phyloP scores from a whole-genome alignment of 2,888 invertebrate genomes.

The Diarsia brunnea region DNA sequence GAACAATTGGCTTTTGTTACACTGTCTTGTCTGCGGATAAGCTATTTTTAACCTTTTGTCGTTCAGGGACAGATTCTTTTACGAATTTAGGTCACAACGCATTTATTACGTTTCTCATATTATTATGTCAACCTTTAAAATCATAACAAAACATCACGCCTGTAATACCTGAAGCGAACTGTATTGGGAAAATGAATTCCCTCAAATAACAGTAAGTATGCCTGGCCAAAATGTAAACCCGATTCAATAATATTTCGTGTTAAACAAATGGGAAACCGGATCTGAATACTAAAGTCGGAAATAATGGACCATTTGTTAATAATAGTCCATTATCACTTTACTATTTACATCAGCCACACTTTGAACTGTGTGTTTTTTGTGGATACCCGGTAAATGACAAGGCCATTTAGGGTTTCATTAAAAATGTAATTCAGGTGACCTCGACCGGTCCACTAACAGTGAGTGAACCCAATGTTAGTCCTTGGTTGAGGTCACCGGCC shows the following conservation, averaged over 20 bases:
- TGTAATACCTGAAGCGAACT: background rate
- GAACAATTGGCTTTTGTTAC: slow-evolving; percentile 28
- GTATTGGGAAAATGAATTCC: background rate
- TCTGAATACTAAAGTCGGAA: slow-evolving; percentile 22
- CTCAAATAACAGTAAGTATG: background rate
- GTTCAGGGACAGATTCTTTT: background rate
- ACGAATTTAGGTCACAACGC: slow-evolving; percentile 11
- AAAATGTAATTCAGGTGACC: slow-evolving; percentile 39
- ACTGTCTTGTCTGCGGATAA: background rate
- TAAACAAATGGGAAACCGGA: background rate
- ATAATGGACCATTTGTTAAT: slow-evolving; percentile 29
- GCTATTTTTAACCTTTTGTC: slow-evolving; percentile 14
- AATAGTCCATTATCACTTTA: slow-evolving; percentile 26
- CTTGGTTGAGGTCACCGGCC: slow-evolving; percentile 17
- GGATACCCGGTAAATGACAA: slow-evolving; percentile 31
- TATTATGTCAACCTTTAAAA: background rate
- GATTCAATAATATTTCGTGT: slow-evolving; percentile 6
- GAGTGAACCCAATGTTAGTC: slow-evolving; percentile 6
- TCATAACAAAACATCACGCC: background rate
- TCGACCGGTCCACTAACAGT: slow-evolving; percentile 35
- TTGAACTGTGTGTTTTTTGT: slow-evolving; percentile 12
- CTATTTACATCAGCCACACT: slow-evolving; percentile 32
- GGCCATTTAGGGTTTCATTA: slow-evolving; percentile 49
- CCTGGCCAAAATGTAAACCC: background rate
- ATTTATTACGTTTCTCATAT: background rate